Base-by-base conservation (phyloP, 2,888 invertebrate genomes). In the Nymphalis polychloros region DNA sequence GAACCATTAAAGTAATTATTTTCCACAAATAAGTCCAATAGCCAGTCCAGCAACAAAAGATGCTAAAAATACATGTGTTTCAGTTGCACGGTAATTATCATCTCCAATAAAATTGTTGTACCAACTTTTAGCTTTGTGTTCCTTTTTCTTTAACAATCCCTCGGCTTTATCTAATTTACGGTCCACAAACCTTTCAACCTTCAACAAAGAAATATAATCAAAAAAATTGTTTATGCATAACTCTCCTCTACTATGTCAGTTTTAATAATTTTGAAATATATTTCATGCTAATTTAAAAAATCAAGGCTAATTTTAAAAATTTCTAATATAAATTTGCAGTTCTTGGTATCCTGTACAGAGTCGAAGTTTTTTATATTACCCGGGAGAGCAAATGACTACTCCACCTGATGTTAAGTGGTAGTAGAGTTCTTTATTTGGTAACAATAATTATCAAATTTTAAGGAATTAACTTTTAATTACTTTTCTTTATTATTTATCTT, bases 11-110 rank as follows among this genome's bases (percentile, higher is more conserved):
- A 8, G 19, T 64, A 62, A 70, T 80, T 87, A 91, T 79, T 92
- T 88, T 64, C 93, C 93, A 77, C 93, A 93, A 69, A 93, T 76
- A 47, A 95, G 85, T 68, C 97, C 97, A 80, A 97, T 82, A 67
- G 96, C 96, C 81, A 97, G 85, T 64, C 97, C 97, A 76, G 95
- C 96, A 74, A 95, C 93, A 88, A 97, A 97, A n/a, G 96, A 96
- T 64, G 95, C 94, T 74, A 96, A 78, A 85, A 97, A 97, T 73
- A 97, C 94, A 79, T 97, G 97, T 59, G 96, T 93, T 88, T 97
- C 96, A 75, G 95, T 95, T 61, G 96, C 90, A 83, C 94, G 94
- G 80, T 95, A 95, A 67, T 94, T 88, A 27, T 95, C 94, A 75
- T 95, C 95, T 35, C 94, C 94, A 75, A 94, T 93, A 59, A 96